Base-by-base conservation (phyloP, 2,113 vertebrate species). In the Mirza zaza region DNA sequence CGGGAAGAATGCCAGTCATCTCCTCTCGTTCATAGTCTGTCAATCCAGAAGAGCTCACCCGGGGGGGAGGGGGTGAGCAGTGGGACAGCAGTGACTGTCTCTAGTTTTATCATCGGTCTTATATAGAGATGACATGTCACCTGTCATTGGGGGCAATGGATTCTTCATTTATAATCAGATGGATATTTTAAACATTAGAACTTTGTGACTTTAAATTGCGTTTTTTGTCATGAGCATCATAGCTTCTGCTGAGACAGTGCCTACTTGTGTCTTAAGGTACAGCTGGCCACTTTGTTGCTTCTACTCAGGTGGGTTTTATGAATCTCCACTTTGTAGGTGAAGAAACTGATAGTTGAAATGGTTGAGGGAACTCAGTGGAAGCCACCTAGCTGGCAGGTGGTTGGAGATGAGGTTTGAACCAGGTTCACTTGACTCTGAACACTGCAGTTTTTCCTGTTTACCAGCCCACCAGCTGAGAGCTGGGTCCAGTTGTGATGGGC, bases 401-500 rank as follows among this genome's bases (percentile, higher is more conserved):
- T 3, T 9, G 42, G 63, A 42, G 12, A 15, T 76, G 80, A 65
- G 68, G 20, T 50, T 2, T 8, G 27, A 48, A 39, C 9, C 11
- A 7, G 75, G 45, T 21, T 83, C 3, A 0, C 34, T 39, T 36
- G 59, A 48, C 6, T 90, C 45, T 25, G 89, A 55, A 3, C 1
- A 6, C 15, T 20, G 34, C 7, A 17, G 0, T 25, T 6, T 63
- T 75, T 48, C 59, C 36, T 86, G 32, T 9, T 1, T 18, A 3
- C 17, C 1, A 10, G 6, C 45, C 27, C 10, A 8, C 6, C 29
- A 3, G 11, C 8, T 23, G 36, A 77, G 32, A 80, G 15, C 10
- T 25, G 36, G 12, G 12, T 10, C 1, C 6, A 0, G 8, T 6
- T 3, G 15, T 23, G 25, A 70, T 6, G 2, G 25, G 1, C 7